Evolutionary conservation across 2,797 vertebrate genomes (phyloP).

Genomic region (Acridotheres tristis): DNA sequence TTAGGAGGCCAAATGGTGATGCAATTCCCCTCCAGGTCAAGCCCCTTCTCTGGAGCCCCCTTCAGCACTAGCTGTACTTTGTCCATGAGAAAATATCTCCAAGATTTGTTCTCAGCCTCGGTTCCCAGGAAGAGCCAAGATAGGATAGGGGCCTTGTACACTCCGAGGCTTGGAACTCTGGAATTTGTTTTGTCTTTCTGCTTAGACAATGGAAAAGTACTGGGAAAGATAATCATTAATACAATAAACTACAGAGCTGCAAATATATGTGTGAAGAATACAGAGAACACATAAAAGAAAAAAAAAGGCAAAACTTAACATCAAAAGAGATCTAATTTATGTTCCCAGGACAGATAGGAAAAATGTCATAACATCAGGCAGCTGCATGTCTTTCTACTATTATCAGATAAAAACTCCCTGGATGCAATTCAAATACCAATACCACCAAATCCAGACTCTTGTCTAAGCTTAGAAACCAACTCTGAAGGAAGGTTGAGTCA

Average conservation of each 20-base stretch:
- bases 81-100: neutral
- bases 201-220: neutral
- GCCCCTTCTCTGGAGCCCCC: neutral
- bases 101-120: neutral
- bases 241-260: neutral
- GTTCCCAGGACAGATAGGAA: neutral
- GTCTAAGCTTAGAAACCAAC: neutral
- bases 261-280: neutral
- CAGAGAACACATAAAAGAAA: neutral
- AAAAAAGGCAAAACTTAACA: neutral
- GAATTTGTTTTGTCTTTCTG: neutral
- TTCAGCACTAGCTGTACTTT: neutral
- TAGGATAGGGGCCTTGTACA: fast-evolving
- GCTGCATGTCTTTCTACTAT: neutral
- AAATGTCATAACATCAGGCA: neutral
- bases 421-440: neutral
- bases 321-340: neutral
- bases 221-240: neutral
- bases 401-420: neutral
- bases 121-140: neutral
- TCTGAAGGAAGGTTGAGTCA: neutral
- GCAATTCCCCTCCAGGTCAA: too few relatives aligned
- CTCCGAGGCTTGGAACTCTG: too few relatives aligned
- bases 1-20: neutral
- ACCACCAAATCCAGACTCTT: neutral